Evolutionary conservation across 2,113 vertebrate genomes (phyloP).

Genomic region (Leptosomus discolor): DNA sequence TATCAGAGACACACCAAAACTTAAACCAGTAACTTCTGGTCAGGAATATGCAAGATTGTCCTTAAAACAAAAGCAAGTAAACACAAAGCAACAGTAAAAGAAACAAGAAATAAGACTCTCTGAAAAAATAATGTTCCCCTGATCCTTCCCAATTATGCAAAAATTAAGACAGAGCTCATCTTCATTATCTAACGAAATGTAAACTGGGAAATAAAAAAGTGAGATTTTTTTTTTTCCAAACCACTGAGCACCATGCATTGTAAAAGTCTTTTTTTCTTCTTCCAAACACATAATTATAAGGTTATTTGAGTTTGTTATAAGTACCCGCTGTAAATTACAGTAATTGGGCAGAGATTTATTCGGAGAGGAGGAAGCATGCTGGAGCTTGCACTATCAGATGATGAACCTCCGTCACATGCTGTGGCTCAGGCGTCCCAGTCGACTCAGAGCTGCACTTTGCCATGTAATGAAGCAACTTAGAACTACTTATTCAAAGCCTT

Average conservation of each 20-base stretch:
- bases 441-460: background rate
- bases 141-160: background rate
- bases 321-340: background rate
- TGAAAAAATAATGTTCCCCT: background rate
- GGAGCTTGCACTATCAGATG: background rate
- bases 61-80: background rate
- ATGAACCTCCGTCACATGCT: background rate
- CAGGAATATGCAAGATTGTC: background rate
- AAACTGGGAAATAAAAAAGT: background rate
- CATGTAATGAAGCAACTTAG: background rate
- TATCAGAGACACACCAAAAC: background rate
- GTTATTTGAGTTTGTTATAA: conserved; percentile 14
- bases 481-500: conserved; percentile 12
- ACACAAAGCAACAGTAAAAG: background rate
- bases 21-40: background rate
- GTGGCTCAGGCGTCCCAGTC: background rate
- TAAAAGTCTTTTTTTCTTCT: background rate
- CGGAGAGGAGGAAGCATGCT: background rate
- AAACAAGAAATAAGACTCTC: background rate
- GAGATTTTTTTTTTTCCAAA: background rate
- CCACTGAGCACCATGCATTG: background rate
- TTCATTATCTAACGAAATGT: background rate
- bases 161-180: background rate
- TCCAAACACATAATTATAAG: background rate
- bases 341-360: background rate